Evolutionary conservation across 2,113 vertebrate species (phyloP).

Genomic region (Burhinus bistriatus): DNA sequence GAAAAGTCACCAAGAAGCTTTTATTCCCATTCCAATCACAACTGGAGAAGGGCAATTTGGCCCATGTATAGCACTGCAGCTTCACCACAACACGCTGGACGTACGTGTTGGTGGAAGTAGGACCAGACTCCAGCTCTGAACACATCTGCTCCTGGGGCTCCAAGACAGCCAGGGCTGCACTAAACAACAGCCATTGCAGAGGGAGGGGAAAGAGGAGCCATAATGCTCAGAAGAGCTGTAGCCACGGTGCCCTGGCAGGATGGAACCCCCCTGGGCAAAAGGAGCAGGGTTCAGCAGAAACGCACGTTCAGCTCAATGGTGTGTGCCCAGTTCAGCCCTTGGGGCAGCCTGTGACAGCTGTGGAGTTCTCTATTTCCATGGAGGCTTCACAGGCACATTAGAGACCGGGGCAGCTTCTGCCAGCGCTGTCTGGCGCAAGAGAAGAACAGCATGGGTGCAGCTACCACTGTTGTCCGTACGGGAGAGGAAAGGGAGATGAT

Average conservation of each 20-base stretch:
- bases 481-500: background rate
- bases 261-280: background rate
- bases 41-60: background rate
- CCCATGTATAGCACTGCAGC: background rate
- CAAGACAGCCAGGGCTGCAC: background rate
- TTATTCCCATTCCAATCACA: background rate
- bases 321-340: background rate
- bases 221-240: background rate
- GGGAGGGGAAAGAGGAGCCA: background rate
- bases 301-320: background rate
- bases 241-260: background rate
- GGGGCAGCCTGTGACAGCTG: background rate
- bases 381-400: background rate
- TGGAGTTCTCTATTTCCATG: background rate
- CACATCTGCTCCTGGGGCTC: background rate
- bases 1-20: background rate
- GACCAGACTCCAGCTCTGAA: background rate
- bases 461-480: fast-evolving
- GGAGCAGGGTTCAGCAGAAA: background rate
- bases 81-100: background rate
- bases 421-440: background rate
- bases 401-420: background rate
- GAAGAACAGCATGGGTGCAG: background rate
- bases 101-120: fast-evolving
- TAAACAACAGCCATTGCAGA: background rate